Evolutionary conservation across 2,113 vertebrate genomes (phyloP).

Genomic region (Pelmatolapia mariae): DNA sequence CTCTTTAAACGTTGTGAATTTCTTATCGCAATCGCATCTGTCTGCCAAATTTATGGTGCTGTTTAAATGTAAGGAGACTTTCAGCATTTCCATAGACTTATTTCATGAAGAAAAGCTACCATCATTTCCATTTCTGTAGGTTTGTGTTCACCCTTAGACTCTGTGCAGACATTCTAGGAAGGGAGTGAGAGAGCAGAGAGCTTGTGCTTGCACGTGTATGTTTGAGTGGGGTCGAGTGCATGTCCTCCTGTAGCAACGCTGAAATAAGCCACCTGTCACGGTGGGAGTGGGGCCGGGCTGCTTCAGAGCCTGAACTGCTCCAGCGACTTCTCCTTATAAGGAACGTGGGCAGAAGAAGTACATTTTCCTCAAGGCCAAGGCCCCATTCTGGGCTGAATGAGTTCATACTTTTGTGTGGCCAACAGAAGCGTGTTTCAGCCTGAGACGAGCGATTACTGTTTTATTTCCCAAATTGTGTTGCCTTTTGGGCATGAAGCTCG

Average conservation of each 20-base stretch:
- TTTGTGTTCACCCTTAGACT: neutral
- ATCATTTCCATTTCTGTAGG: neutral
- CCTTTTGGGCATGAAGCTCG: neutral
- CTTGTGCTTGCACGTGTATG: neutral
- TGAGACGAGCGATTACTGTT: neutral
- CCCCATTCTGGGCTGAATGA: neutral
- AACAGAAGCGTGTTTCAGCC: neutral
- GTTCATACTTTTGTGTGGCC: slow-evolving; percentile 4
- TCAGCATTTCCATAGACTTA: neutral
- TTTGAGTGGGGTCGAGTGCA: slow-evolving; percentile 8
- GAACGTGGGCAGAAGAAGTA: slow-evolving; percentile 37
- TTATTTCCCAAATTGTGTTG: neutral
- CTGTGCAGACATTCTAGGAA: neutral
- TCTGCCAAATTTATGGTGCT: neutral
- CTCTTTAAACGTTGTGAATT: neutral
- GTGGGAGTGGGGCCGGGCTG: neutral
- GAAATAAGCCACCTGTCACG: slow-evolving; percentile 60
- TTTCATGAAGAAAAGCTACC: neutral
- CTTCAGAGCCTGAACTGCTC: neutral
- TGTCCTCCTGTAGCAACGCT: slow-evolving; percentile 16
- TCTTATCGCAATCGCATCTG: neutral
- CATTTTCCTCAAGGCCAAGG: slow-evolving; percentile 16
- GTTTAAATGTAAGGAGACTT: neutral
- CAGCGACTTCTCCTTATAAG: slow-evolving; percentile 59
- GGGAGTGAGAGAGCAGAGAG: neutral